Evolutionary conservation across 2,113 vertebrate species (phyloP).

Genomic region (Tichodroma muraria): DNA sequence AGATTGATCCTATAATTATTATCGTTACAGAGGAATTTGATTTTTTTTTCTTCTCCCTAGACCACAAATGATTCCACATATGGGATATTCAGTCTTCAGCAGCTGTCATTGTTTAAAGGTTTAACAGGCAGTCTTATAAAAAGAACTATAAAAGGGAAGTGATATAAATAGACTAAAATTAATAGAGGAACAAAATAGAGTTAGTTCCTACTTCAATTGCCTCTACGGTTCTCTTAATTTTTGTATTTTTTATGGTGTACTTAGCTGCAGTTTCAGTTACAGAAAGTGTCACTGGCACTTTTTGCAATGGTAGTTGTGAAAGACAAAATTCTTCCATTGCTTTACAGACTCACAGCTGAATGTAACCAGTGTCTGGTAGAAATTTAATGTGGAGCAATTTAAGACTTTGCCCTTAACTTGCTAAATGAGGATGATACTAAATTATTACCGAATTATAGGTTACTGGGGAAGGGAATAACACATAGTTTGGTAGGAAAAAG

Average conservation of each 20-base stretch:
- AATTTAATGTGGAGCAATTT: neutral
- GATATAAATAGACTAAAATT: slow-evolving; percentile 41
- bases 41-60: neutral
- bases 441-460: neutral
- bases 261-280: slow-evolving; percentile 17
- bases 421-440: neutral
- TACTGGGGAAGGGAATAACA: neutral
- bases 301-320: neutral
- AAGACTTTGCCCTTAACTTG: neutral
- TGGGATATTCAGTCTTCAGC: slow-evolving; percentile 6
- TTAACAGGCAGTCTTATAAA: slow-evolving; percentile 28
- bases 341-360: slow-evolving; percentile 12
- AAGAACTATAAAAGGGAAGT: slow-evolving; percentile 43
- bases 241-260: slow-evolving; percentile 16
- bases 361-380: neutral
- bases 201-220: slow-evolving; percentile 19
- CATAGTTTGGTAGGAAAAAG: neutral
- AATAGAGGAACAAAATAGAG: slow-evolving; percentile 33
- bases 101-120: slow-evolving; percentile 50
- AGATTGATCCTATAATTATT: slow-evolving; percentile 2
- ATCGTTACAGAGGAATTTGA: slow-evolving; percentile 8
- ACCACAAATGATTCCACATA: slow-evolving; percentile 12
- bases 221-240: slow-evolving; percentile 13
- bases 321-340: neutral
- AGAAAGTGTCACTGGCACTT: neutral